Evolutionary conservation across 2,888 invertebrate species (phyloP), one percentile per base, ranked within the genome.

Genomic region (Itoplectis maculator): DNA sequence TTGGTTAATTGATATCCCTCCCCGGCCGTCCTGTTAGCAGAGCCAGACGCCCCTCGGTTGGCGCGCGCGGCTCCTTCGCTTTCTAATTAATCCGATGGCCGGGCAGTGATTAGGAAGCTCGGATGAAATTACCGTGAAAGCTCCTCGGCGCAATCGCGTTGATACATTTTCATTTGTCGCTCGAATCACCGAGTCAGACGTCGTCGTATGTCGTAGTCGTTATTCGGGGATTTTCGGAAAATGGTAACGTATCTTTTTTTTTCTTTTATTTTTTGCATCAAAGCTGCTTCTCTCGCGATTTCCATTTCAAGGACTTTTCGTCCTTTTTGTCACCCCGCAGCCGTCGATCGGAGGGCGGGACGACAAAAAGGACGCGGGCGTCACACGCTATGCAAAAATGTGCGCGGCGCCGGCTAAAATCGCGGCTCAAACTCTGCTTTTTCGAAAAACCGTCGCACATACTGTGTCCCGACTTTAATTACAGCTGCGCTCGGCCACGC

Each of bases 381-480:
- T 40, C 61, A 61, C 40, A 73, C 54, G 56, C 63, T 77, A 83
- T 79, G 76, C 80, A 83, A 83, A 83, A 83, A 45, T 73, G 49
- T 56, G 15, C 20, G 59, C 82, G 66, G 35, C n/a, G n/a, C 72
- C 45, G 77, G 56, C 37, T 72, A 69, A 80, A 80, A 79, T 73
- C 77, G 63, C 65, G 59, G 82, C 79, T 66, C 68, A 74, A 83
- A 83, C 83, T n/a, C n/a, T 80, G 73, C 73, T 80, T 80, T 80
- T 80, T 77, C 83, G 42, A 77, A 83, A 82, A 83, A 79, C 77
- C 73, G 63, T 73, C 76, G n/a, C n/a, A n/a, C n/a, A n/a, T n/a
- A 73, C 83, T n/a, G 69, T 42, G 37, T 65, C 74, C 70, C 83
- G 70, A 77, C 69, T 83, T 83, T 83, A 83, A 83, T 83, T 83